These are phyloP conservation scores for Sebastes nivosus DNA, from an alignment of 2,797 vertebrate genomes.

Conservation along the genomic window DNA sequence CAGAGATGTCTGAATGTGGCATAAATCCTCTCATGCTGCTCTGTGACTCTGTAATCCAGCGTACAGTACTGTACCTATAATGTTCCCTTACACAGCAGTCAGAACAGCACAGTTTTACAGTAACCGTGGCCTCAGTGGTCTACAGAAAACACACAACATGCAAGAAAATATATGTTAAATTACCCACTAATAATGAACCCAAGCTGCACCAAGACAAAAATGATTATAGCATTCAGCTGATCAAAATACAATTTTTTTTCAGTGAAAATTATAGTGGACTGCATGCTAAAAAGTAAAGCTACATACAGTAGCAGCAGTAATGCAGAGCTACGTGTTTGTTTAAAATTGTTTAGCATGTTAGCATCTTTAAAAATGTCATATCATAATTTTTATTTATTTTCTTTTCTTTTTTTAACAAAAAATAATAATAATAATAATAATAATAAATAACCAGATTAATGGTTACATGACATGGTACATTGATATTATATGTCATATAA, in stretches of 20 bases:
- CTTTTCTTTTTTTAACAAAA: background rate
- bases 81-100: background rate
- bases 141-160: conserved; percentile 11
- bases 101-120: background rate
- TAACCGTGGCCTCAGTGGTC: background rate
- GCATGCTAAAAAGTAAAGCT: background rate
- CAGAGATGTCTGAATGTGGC: conserved; percentile 47
- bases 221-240: conserved; percentile 1
- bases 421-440: background rate
- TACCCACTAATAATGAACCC: background rate
- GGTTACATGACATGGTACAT: background rate
- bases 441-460: background rate
- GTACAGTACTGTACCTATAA: background rate
- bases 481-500: background rate
- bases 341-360: background rate
- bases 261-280: no score
- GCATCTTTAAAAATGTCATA: background rate
- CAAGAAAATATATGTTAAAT: background rate
- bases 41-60: conserved; percentile 31
- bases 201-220: conserved; percentile 8
- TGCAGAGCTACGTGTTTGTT: background rate
- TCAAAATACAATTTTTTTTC: no score
- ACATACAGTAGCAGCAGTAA: background rate
- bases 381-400: background rate
- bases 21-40: conserved; percentile 44